These are phyloP conservation scores for Zelleria hepariella DNA, from an alignment of 2,888 invertebrate species.

Conservation along the genomic window DNA sequence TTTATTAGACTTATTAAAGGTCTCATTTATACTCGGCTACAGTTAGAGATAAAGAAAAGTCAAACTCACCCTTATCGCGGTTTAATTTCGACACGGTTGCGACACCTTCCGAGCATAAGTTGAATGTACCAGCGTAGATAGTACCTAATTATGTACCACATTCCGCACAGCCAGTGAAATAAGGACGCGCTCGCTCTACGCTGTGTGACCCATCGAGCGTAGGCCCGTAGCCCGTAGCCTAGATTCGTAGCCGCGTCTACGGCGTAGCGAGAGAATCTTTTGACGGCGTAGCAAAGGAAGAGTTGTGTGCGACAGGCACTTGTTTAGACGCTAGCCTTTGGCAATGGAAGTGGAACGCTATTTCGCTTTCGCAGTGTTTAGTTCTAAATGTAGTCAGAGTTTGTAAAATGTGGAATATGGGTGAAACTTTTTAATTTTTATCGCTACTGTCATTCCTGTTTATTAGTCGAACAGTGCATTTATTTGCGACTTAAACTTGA, in stretches of 20 bases:
- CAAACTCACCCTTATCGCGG: no score
- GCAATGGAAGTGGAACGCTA: not conserved
- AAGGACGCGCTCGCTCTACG: not conserved
- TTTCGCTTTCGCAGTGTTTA: not conserved
- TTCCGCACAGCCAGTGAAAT: not conserved
- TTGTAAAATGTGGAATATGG: no score
- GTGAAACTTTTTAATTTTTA: no score
- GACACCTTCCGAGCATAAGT: no score
- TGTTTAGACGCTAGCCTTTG: not conserved
- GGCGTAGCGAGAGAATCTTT: slow-evolving; percentile 19
- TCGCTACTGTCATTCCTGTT: no score
- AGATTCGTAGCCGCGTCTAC: slow-evolving; percentile 19
- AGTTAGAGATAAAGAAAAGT: no score
- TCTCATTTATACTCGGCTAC: no score
- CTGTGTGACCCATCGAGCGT: not conserved
- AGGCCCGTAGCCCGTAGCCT: slow-evolving; percentile 3
- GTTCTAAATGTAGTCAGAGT: no score
- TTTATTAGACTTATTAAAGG: no score
- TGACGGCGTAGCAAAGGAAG: not conserved
- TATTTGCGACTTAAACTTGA: no score
- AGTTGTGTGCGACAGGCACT: not conserved
- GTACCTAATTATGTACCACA: not conserved
- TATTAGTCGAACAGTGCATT: no score
- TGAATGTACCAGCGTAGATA: not conserved
- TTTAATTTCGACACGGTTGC: no score